Evolutionary conservation across 2,888 invertebrate species (phyloP).

Genomic region (Lasioglossum zephyrum): DNA sequence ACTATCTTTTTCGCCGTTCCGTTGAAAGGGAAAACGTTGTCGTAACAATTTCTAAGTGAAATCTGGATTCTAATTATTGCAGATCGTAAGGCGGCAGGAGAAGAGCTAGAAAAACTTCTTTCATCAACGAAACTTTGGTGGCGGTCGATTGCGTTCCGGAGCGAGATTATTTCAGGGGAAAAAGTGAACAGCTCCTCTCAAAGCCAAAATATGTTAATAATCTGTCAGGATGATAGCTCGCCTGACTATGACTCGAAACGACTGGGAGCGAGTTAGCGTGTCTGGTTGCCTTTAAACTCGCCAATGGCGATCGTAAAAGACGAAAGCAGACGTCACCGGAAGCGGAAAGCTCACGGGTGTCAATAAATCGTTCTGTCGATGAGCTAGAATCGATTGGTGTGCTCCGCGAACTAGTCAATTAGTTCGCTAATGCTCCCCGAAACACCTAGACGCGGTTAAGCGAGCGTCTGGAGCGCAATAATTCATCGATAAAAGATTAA

Average conservation of each 20-base stretch:
- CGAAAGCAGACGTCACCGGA: slow-evolving; percentile 36
- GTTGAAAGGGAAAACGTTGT: not conserved
- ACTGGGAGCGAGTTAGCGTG: slow-evolving; percentile 8
- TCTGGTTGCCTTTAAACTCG: slow-evolving; percentile 21
- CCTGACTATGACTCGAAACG: not conserved
- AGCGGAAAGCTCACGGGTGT: not conserved
- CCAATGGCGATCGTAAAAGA: slow-evolving; percentile 34
- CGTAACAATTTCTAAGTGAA: not conserved
- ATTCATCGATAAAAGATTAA: not conserved
- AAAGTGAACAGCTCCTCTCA: not conserved
- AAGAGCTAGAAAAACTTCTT: not conserved
- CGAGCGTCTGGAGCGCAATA: not conserved
- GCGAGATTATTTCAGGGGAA: not conserved
- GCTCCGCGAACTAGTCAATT: not conserved
- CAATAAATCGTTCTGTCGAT: slow-evolving; percentile 26
- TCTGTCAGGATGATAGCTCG: slow-evolving; percentile 15
- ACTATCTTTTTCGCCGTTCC: not conserved
- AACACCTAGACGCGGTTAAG: not conserved
- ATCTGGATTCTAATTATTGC: not conserved
- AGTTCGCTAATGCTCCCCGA: not conserved
- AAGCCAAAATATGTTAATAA: slow-evolving; percentile 31
- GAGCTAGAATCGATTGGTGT: not conserved
- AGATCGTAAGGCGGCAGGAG: not conserved
- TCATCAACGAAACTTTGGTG: not conserved
- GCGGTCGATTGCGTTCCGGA: not conserved